Evolutionary conservation across 2,797 vertebrate genomes (phyloP), one percentile per base, ranked within the genome.

Genomic region (Sitta carolinensis): DNA sequence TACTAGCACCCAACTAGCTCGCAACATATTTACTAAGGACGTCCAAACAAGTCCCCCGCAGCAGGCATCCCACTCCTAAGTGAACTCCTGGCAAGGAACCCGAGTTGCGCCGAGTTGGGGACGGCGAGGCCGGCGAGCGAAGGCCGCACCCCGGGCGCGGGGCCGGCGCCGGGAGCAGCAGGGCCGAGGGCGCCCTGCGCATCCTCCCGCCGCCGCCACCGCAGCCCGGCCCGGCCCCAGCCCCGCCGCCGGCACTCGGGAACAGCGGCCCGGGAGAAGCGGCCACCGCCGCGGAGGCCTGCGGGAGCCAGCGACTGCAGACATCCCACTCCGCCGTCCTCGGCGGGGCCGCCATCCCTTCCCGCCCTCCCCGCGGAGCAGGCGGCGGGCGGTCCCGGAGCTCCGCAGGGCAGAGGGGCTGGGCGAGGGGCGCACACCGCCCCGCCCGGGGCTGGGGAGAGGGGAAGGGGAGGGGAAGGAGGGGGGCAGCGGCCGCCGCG

Each of bases 41-140:
- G 9, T 42, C 42, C 54, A 4, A 16, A 27, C 1, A 2, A 50
- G 13, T 7, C 32, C 7, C 34, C 5, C 15, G 10, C 4, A 4
- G 32, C 3, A 17, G 40, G 32, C 38, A 58, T 0, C 54, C 54
- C 21, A 2, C 16, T 27, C 34, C 2, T 0, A 2, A 42, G 15
- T 0, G 16, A 66, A 25, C 70, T n/a, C 11, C 55, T 0, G 42
- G 2, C 58, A 1, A 18, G 16, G 26, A 16, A 11, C 4, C 5
- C 38, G 32, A 51, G 32, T 3, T 3, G 10, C 15, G 9, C 34
- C 32, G 30, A 55, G 67, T 1, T 13, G 40, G 9, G 1, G 48
- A 2, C 57, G 23, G 48, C 13, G 59, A 52, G 16, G 52, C 52
- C 17, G 13, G 10, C 30, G 27, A 19, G n/a, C 6, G 3, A 21